Percentiles rank a stretch among this genome's conserved stretches.
Evolutionary conservation across 2,888 invertebrate species (phyloP).

Genomic region (Parthenolecanium corni): DNA sequence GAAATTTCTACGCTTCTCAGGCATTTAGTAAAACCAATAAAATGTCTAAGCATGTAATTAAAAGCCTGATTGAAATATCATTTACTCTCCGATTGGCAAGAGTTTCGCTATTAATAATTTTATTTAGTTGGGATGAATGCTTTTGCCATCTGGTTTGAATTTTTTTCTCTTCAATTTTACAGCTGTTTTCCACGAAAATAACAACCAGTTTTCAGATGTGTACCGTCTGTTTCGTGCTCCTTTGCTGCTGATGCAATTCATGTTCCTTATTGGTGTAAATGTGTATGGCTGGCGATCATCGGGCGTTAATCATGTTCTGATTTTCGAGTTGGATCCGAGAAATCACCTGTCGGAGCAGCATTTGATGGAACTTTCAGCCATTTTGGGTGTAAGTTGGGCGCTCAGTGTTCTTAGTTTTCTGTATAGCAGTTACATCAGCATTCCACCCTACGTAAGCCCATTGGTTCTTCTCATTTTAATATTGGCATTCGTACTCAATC

Average conservation of each 20-base stretch:
- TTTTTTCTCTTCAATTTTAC: too few relatives aligned
- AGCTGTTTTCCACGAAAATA: conserved; percentile 60
- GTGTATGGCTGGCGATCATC: conserved; percentile 95
- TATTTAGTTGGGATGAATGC: too few relatives aligned
- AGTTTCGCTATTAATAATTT: too few relatives aligned
- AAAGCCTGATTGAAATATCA: too few relatives aligned
- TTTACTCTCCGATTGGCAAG: too few relatives aligned
- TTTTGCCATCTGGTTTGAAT: too few relatives aligned
- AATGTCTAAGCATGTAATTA: too few relatives aligned
- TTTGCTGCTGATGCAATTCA: conserved; percentile 78
- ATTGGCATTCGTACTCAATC: conserved; percentile 75
- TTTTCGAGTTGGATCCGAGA: conserved; percentile 91
- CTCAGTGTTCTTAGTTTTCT: conserved; percentile 61
- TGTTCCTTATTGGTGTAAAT: conserved; percentile 90
- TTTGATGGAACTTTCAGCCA: conserved; percentile 83
- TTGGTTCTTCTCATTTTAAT: conserved; percentile 70
- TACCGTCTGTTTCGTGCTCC: conserved; percentile 89
- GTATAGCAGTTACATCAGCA: conserved; percentile 62
- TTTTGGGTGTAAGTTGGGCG: conserved; percentile 91
- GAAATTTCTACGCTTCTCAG: too few relatives aligned
- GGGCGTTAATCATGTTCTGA: conserved; percentile 94
- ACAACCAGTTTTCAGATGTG: conserved; percentile 65
- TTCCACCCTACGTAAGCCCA: conserved; percentile 89
- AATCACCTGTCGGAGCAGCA: conserved; percentile 90
- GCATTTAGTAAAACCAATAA: too few relatives aligned